Base-by-base conservation (phyloP, 2,113 vertebrate genomes). In the Lontra canadensis region DNA sequence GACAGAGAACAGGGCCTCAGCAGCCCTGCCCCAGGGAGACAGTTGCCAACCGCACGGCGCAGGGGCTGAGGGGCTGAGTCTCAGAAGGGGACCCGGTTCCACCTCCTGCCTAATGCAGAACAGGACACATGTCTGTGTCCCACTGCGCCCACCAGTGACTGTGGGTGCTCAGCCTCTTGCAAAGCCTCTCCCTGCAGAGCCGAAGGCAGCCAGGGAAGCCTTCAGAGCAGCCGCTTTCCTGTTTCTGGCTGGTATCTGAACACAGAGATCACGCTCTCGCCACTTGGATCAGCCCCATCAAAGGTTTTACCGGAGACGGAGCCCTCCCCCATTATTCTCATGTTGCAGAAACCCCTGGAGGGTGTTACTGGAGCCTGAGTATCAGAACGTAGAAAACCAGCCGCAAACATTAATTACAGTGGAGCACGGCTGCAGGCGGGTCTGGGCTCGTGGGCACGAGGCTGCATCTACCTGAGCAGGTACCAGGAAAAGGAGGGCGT, bases 161-260 rank as follows among this genome's bases (percentile, higher is more conserved):
- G 4, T 2, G 39, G 25, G 39, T 25, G 6, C 13, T 7, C 12
- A 4, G 14, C 71, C 73, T 61, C 39, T 23, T n/a, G 23, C 71
- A 17, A 61, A 76, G 59, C 6, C 31, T n/a, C 31, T 17, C 14
- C 57, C 31, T 3, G 25, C 3, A 0, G 88, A 78, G 55, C 23
- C 0, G 57, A 39, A 15, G 76, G 34, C 0, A 0, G 82, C 44
- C 36, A 17, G 25, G 0, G 0, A 47, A 78, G 39, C 42, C 15
- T 34, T 2, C 0, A n/a, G 44, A 63, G 71, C 55, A 47, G 42
- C 44, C 26, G 17, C 47, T 47, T 47, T 63, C 88, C 88, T 47
- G 39, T 36, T 61, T 63, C 73, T n/a, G 34, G 73, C 31, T 11
- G 6, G 39, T 23, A 31, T 63, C 55, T 89, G 88, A 78, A 47